Evolutionary conservation across 2,797 vertebrate species (phyloP), one percentile per base, ranked within the genome.

Genomic region (Buceros bicornis): DNA sequence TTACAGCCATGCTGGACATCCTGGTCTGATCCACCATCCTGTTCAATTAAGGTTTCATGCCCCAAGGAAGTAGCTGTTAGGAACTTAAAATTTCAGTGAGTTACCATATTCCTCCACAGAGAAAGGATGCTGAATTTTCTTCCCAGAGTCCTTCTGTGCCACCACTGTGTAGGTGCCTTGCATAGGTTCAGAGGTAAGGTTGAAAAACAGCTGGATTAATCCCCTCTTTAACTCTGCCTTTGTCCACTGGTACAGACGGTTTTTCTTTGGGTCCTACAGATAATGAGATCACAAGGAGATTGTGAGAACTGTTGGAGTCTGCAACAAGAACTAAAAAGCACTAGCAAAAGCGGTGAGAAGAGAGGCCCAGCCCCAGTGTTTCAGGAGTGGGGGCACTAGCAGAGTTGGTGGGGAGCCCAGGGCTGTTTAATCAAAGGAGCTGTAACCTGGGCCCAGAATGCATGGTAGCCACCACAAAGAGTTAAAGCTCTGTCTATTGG

Each of bases 101-200:
- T 78, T 97, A 98, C 98, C 98, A 35, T 98, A 98, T 62, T 98
- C 97, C 33, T 98, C 88, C 90, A 98, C 97, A 1, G 89, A 91
- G 93, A 98, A 98, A 24, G n/a, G 2, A 16, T 96, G 97, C 21
- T 6, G 42, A 69, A 62, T 11, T 2, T 1, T 95, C 13, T 22
- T 79, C 31, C 95, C 95, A 13, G 95, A 88, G 18, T 72, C n/a
- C 61, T 96, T 97, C 67, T 92, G 71, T 42, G 79, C 93, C 88
- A 97, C 94, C 51, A 98, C 92, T 3, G 31, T 82, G 73, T 98
- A 98, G 61, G 90, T 91, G 17, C 98, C 98, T 84, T 79, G 91
- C 21, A 92, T 51, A 26, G 98, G 98, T 96, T 98, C 98, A 35
- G 96, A 97, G 2, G 97, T 95, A 29, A 98, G 97, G 35, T 86